These are phyloP conservation scores for Crenichthys baileyi DNA, from an alignment of 2,797 vertebrate species.

Conservation along the genomic window DNA sequence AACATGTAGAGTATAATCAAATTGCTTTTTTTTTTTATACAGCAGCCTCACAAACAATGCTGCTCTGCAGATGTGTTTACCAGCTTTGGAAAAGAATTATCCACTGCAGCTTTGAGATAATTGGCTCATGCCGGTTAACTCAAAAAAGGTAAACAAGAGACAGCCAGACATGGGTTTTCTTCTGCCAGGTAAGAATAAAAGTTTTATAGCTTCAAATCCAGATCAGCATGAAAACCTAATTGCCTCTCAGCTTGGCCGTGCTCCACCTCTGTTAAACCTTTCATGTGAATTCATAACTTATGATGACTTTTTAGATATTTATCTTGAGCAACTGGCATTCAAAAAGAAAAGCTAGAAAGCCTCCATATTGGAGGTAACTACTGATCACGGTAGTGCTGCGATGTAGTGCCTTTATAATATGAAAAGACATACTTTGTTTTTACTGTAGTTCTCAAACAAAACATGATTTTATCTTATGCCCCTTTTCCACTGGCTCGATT, in stretches of 20 bases:
- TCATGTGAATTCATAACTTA: slow-evolving; percentile 1
- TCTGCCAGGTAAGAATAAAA: neutral
- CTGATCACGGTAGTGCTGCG: neutral
- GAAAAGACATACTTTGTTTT: neutral
- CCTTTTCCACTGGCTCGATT: no score
- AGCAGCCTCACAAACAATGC: neutral
- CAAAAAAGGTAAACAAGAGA: slow-evolving; percentile 1
- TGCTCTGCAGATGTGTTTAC: neutral
- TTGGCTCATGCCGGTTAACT: slow-evolving; percentile 1
- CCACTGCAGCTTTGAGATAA: slow-evolving; percentile 1
- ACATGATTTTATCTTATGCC: neutral
- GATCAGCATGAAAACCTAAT: slow-evolving; percentile 6
- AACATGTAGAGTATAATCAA: neutral
- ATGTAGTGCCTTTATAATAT: neutral
- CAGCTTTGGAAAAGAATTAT: neutral
- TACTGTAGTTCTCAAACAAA: neutral
- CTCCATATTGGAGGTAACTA: neutral
- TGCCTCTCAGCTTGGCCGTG: neutral
- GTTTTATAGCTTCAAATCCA: neutral
- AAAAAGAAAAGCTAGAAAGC: neutral
- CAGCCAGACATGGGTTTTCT: neutral
- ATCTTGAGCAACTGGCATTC: slow-evolving; percentile 1
- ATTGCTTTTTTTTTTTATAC: neutral
- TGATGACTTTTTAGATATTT: neutral
- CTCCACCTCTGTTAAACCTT: neutral